phyloP scores from a whole-genome alignment of 2,888 invertebrate genomes.

The Dolomedes plantarius region DNA sequence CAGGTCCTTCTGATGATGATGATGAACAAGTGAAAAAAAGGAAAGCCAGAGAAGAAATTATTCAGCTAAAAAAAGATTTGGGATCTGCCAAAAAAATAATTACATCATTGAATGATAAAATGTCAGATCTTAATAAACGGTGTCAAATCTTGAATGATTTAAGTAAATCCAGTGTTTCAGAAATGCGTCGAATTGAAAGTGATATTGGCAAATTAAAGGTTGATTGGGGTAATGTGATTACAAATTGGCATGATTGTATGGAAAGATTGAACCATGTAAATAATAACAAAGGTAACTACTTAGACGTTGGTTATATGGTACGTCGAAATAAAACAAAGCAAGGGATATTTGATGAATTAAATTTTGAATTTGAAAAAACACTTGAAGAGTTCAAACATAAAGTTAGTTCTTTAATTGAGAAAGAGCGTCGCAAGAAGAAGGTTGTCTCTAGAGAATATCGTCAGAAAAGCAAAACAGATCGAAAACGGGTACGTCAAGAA shows the following conservation, averaged over 20 bases:
- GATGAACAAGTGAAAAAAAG: slow-evolving; percentile 66
- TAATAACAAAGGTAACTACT: slow-evolving; percentile 68
- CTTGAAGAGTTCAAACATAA: slow-evolving; percentile 63
- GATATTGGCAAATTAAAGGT: slow-evolving; percentile 51
- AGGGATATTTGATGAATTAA: slow-evolving; percentile 68
- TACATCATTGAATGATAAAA: slow-evolving; percentile 57
- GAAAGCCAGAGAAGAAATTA: slow-evolving; percentile 65
- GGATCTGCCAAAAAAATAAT: slow-evolving; percentile 52
- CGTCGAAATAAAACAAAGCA: slow-evolving; percentile 67
- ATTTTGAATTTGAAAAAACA: slow-evolving; percentile 68
- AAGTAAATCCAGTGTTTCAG: slow-evolving; percentile 61
- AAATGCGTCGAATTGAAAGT: slow-evolving; percentile 52
- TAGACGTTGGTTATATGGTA: slow-evolving; percentile 70
- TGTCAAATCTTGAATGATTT: slow-evolving; percentile 61
- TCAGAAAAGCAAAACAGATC: slow-evolving; percentile 46
- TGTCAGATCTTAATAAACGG: slow-evolving; percentile 52
- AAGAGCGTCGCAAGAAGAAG: slow-evolving; percentile 48
- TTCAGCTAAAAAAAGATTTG: slow-evolving; percentile 66
- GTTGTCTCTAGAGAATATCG: slow-evolving; percentile 49
- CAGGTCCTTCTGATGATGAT: slow-evolving; percentile 56
- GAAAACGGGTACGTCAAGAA: slow-evolving; percentile 52
- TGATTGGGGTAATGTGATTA: slow-evolving; percentile 55
- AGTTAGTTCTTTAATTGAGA: slow-evolving; percentile 51
- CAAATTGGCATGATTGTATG: slow-evolving; percentile 83
- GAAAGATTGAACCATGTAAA: slow-evolving; percentile 89